These are phyloP conservation scores for Diglossa cyanea DNA, from an alignment of 2,797 vertebrate genomes.

Conservation along the genomic window DNA sequence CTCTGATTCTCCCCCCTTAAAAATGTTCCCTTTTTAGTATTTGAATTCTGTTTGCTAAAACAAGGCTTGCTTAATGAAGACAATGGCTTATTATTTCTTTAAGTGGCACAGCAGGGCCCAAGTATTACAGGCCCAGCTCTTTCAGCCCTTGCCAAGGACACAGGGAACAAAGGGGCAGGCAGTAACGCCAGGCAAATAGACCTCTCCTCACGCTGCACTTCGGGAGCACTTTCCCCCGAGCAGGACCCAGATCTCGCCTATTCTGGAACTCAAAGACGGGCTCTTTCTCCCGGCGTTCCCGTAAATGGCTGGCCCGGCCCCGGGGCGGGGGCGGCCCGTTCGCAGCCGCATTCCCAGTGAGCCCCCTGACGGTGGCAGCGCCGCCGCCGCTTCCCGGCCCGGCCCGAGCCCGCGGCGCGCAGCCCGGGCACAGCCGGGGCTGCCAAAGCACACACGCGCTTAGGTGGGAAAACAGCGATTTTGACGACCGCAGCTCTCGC, in stretches of 20 bases:
- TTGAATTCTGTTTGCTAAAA: conserved; percentile 83
- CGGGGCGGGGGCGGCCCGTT: not conserved
- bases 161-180: conserved; percentile 75
- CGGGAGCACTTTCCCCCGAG: conserved; percentile 50
- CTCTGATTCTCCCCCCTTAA: conserved; percentile 52
- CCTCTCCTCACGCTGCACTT: conserved; percentile 41
- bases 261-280: conserved; percentile 50
- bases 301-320: conserved; percentile 37
- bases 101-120: conserved; percentile 83
- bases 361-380: conserved; percentile 77
- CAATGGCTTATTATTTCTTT: conserved; percentile 86
- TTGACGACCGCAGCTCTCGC: not conserved
- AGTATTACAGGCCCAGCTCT: conserved; percentile 75
- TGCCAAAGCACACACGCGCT: not conserved
- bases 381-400: not conserved
- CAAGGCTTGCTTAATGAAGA: conserved; percentile 86
- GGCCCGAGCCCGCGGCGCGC: too few relatives aligned
- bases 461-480: not conserved
- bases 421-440: not conserved
- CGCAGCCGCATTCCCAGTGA: conserved; percentile 70
- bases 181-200: conserved; percentile 57
- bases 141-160: conserved; percentile 86
- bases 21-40: conserved; percentile 69
- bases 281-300: conserved; percentile 23
- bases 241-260: conserved; percentile 43